These are phyloP conservation scores for Liposcelis brunnea DNA, from an alignment of 2,888 invertebrate species.

Conservation along the genomic window DNA sequence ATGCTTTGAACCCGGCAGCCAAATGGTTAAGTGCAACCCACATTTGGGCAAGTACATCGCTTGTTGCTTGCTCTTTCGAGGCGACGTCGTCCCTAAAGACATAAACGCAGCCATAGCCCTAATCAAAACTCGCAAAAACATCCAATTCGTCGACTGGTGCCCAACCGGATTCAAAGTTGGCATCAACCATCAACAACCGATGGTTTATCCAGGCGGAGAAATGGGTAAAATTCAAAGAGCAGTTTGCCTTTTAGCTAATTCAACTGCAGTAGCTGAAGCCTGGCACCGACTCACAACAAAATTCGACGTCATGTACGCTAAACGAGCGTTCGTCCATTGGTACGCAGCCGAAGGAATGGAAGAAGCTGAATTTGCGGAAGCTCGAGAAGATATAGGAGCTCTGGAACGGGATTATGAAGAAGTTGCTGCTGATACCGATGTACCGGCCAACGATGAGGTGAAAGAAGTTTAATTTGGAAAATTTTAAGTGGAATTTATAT, in stretches of 20 bases:
- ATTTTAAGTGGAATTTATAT: too few relatives aligned
- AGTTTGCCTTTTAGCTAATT: constrained; percentile 54
- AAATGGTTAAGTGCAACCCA: constrained; percentile 15
- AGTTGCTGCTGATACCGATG: too few relatives aligned
- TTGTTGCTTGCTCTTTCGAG: constrained; percentile 11
- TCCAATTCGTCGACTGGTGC: constrained; percentile 35
- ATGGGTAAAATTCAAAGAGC: constrained; percentile 29
- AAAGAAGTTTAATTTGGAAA: constrained; percentile 39
- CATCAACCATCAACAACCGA: constrained; percentile 69
- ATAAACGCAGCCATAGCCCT: constrained; percentile 29
- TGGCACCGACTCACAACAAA: constrained; percentile 51
- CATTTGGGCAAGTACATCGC: constrained; percentile 25
- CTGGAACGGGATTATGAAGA: constrained; percentile 20
- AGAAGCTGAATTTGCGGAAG: constrained; percentile 31
- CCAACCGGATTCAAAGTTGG: constrained; percentile 34
- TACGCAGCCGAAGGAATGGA: constrained; percentile 38
- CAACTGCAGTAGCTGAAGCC: constrained; percentile 77
- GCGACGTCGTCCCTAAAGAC: constrained; percentile 19
- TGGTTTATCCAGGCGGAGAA: constrained; percentile 32
- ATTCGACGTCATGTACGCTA: constrained; percentile 43
- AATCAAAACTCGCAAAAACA: constrained; percentile 32
- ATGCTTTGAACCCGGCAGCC: not conserved
- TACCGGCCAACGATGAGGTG: constrained; percentile 55
- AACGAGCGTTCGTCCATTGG: constrained; percentile 43
- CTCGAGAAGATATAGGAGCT: constrained; percentile 28